phyloP scores from a whole-genome alignment of 2,113 vertebrate genomes.

The Rhombomys opimus region DNA sequence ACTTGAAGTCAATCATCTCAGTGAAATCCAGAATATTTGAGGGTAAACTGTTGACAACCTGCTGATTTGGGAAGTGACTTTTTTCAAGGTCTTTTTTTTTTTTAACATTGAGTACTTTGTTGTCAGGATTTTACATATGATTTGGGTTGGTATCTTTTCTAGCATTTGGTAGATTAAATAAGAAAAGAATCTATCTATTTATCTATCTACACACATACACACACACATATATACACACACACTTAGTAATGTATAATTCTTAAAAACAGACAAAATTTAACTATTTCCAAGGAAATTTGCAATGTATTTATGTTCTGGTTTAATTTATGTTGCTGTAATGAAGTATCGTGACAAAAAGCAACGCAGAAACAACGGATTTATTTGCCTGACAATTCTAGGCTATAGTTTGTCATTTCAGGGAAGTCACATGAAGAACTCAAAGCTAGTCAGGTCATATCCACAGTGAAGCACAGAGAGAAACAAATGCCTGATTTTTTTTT shows the following conservation, averaged over 20 bases:
- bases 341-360: neutral
- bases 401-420: neutral
- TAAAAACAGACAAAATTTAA: constrained; percentile 38
- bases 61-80: neutral
- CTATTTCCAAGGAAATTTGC: constrained; percentile 15
- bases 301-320: neutral
- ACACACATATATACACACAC: too few species aligned
- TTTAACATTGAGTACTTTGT: neutral
- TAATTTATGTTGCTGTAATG: neutral
- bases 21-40: neutral
- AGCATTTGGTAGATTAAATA: neutral
- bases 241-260: neutral
- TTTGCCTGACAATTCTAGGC: neutral
- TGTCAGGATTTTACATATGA: neutral
- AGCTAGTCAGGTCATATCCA: neutral
- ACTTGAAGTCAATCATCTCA: neutral
- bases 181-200: neutral
- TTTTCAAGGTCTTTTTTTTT: neutral
- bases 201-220: too few species aligned
- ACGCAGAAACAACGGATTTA: neutral
- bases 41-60: neutral
- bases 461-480: neutral
- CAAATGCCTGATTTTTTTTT: neutral
- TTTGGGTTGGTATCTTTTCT: neutral
- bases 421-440: neutral